A percentile compares a stretch with the other conserved stretches of the same genome.
Conservation (phyloP, 1,140 invertebrate genomes). For the Papilio dardanus region DNA sequence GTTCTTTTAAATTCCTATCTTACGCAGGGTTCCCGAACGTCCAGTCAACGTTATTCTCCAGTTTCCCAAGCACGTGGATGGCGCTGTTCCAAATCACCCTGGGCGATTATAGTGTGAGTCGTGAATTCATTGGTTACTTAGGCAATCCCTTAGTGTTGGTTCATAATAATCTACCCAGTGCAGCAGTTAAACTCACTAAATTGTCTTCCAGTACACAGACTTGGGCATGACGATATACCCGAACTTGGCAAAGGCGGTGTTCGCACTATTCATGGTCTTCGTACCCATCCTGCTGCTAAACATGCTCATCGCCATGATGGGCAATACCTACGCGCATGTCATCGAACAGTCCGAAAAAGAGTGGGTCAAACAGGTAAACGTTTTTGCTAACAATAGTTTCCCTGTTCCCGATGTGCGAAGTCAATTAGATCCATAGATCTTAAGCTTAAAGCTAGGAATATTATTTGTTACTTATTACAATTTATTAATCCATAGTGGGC, state of each 20-base stretch:
- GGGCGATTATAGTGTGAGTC: conserved; percentile 97
- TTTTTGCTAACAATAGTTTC: no score
- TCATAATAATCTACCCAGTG: not conserved
- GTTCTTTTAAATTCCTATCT: conserved; percentile 37
- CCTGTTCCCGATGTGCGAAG: no score
- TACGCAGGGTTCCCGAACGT: conserved; percentile 89
- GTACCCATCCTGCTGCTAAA: conserved; percentile 98
- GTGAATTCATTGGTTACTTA: not conserved
- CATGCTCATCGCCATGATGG: conserved; percentile 99
- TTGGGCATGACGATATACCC: conserved; percentile 95
- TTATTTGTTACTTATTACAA: not conserved
- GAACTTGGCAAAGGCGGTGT: conserved; percentile 95
- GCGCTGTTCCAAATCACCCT: conserved; percentile 98
- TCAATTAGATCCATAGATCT: not conserved
- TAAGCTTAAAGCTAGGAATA: not conserved
- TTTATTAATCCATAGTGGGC: conserved; percentile 90
- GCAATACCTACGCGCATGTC: conserved; percentile 98
- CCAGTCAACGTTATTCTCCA: conserved; percentile 90
- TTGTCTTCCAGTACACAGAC: conserved; percentile 91
- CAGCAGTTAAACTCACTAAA: not conserved
- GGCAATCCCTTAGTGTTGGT: no score
- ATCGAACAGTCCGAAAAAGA: conserved; percentile 99
- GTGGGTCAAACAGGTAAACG: conserved; percentile 96
- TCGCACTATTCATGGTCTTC: conserved; percentile 98
- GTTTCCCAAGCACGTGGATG: conserved; percentile 97